Base-by-base conservation (phyloP, 35 echinoderm and acorn worm genomes). In the Strongylocentrotus purpuratus region DNA sequence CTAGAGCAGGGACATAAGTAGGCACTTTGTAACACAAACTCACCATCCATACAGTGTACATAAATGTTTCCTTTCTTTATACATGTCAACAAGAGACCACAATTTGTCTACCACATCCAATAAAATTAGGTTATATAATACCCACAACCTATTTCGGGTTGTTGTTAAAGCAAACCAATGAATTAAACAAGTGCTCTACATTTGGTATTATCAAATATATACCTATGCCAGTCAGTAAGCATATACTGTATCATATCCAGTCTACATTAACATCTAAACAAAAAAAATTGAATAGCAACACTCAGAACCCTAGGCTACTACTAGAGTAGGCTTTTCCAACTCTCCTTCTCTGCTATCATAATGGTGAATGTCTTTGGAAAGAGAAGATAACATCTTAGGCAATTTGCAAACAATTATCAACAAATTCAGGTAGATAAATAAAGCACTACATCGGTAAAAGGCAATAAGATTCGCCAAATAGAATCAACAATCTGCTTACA, bases 341-440 rank as follows among this genome's bases (percentile, higher is more conserved):
- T 7, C 65, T 78, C 65, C 65, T 78, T 78, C 65, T 8, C 25
- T 78, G 65, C 22, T 78, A 22, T n/a, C 11, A 55, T 55, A 55
- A 55, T 55, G 50, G 28, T n/a, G 65, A 78, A n/a, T 78, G 65
- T 78, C 65, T 78, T 78, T 78, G 65, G 65, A 78, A 78, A 78
- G 65, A 78, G 65, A 78, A 89, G n/a, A 45, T 87, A 31, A 33
- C 45, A 89, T 89, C 87, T 89, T 89, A 45, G 87, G 87, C 33
- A 89, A 86, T 86, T 31, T 86, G 85, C 85, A 86, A 31, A 86
- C 85, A 86, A 8, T 28, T 31, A 86, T 86, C 85, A 86, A 28
- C 85, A 86, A 89, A 89, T 17, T 46, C 87, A 89, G 87, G 87
- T 89, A 89, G 87, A 89, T 89, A 46, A 89, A 89, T 89, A 89